phyloP scores from a whole-genome alignment of 2,797 vertebrate species.

The Muscicapa comitata region DNA sequence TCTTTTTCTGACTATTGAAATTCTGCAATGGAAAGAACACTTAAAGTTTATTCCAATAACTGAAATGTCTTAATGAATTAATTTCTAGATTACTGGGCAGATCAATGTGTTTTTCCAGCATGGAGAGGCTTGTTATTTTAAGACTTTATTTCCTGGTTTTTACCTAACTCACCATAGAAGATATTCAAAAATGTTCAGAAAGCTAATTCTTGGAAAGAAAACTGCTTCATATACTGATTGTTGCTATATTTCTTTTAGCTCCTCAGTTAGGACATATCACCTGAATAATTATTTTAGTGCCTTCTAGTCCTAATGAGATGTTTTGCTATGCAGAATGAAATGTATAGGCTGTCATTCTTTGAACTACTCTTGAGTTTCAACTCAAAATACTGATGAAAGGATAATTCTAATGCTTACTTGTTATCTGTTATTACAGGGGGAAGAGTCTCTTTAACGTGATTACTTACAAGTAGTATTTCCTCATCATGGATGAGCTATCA shows the following conservation, averaged over 20 bases:
- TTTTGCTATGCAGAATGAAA: neutral
- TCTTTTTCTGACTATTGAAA: neutral
- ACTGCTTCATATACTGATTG: neutral
- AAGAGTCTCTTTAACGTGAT: neutral
- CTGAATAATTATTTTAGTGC: neutral
- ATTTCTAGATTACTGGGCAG: neutral
- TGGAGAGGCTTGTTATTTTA: neutral
- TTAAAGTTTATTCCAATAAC: neutral
- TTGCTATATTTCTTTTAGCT: neutral
- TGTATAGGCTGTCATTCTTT: neutral
- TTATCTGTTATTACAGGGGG: neutral
- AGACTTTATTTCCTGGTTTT: neutral
- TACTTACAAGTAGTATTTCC: neutral
- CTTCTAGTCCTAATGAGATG: neutral
- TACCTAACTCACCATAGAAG: neutral
- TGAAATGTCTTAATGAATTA: neutral
- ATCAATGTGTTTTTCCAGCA: neutral
- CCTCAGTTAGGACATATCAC: neutral
- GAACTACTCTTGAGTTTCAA: neutral
- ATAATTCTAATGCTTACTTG: neutral
- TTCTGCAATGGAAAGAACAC: neutral
- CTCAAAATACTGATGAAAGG: neutral
- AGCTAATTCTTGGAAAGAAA: neutral
- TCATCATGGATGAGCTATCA: constrained; percentile 87
- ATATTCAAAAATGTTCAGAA: neutral